Evolutionary conservation across 1,140 invertebrate species (phyloP).

Genomic region (Dendroctonus valens): DNA sequence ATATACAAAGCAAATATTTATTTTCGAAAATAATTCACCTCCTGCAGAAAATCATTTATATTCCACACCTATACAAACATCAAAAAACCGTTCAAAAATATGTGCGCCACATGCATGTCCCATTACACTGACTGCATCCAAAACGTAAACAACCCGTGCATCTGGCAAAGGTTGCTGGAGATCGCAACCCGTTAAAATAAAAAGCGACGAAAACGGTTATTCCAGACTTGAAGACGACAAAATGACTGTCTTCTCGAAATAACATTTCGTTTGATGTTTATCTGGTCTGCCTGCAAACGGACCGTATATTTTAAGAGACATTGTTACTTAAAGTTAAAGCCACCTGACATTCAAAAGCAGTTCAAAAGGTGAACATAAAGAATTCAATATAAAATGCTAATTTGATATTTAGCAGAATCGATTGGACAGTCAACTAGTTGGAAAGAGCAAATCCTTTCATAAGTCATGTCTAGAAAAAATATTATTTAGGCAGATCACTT

Average conservation of each 20-base stretch:
- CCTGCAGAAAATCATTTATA: not conserved
- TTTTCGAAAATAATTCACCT: not conserved
- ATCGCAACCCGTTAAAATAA: slow-evolving; percentile 2
- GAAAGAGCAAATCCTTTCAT: no score
- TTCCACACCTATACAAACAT: not conserved
- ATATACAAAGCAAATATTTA: not conserved
- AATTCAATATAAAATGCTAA: no score
- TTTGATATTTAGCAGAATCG: no score
- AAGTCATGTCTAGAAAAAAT: no score
- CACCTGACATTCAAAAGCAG: no score
- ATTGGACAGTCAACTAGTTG: no score
- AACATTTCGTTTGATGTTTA: not conserved
- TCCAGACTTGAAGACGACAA: slow-evolving; percentile 6
- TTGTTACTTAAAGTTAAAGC: no score
- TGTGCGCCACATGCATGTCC: slow-evolving; percentile 5
- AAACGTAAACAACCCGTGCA: slow-evolving; percentile 8
- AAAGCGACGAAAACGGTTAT: slow-evolving; percentile 1
- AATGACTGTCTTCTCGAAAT: not conserved
- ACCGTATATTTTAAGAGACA: no score
- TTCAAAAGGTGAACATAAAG: no score
- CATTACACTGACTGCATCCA: slow-evolving; percentile 1
- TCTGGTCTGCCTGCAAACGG: no score
- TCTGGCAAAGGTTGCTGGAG: slow-evolving; percentile 5
- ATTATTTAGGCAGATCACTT: no score
- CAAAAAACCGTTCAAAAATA: slow-evolving; percentile 11